These are phyloP conservation scores for Nerophis lumbriciformis DNA, from an alignment of 2,113 vertebrate genomes.

Conservation along the genomic window DNA sequence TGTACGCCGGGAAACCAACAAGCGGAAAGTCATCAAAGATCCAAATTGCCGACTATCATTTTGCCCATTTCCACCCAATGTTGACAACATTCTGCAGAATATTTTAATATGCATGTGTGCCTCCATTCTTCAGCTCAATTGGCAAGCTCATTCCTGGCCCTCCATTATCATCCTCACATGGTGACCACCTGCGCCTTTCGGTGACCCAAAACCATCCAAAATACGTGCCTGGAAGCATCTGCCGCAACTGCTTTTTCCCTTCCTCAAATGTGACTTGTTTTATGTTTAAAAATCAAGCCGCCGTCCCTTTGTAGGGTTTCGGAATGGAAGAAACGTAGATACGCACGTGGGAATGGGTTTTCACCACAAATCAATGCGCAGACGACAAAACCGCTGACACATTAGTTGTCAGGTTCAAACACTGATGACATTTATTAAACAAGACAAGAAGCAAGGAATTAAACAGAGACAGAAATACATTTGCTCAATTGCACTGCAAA, in stretches of 20 bases:
- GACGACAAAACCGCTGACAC: neutral
- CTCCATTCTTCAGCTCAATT: conserved; percentile 18
- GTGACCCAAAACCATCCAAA: conserved; percentile 22
- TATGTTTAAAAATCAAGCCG: neutral
- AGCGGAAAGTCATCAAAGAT: too few species aligned
- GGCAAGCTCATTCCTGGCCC: conserved; percentile 28
- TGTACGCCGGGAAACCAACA: too few species aligned
- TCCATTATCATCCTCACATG: conserved; percentile 39
- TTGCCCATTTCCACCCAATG: neutral
- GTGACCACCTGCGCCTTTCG: conserved; percentile 51
- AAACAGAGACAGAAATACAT: too few species aligned
- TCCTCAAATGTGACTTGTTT: conserved; percentile 9
- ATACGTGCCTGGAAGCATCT: conserved; percentile 9
- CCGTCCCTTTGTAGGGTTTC: neutral
- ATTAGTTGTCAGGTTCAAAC: too few species aligned
- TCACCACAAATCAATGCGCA: neutral
- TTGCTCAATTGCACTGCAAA: too few species aligned
- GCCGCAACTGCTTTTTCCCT: neutral
- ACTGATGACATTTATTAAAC: too few species aligned
- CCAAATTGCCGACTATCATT: too few species aligned
- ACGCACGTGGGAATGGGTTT: neutral
- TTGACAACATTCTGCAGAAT: neutral
- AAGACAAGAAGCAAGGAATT: too few species aligned
- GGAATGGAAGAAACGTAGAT: neutral
- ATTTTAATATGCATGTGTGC: conserved; percentile 22